Conservation (phyloP, 2,888 invertebrate genomes). For the Polymixis lichenea region DNA sequence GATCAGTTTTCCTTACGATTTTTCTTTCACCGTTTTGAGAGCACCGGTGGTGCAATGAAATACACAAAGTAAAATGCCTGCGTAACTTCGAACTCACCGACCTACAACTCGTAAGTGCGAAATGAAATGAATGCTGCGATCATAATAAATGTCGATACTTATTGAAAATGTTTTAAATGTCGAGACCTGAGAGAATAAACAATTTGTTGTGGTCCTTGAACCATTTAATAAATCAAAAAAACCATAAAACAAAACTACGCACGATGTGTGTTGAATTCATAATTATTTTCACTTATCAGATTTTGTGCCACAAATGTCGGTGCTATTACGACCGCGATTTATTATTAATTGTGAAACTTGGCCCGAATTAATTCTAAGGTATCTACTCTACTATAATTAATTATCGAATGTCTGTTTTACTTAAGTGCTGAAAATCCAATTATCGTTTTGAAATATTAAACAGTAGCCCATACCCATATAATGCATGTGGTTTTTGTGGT, state of each 20-base stretch:
- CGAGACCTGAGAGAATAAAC: neutral
- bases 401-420: slow-evolving; percentile 21
- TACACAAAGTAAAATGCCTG: too few relatives aligned
- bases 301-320: slow-evolving; percentile 1
- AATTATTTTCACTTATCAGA: slow-evolving; percentile 1
- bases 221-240: too few relatives aligned
- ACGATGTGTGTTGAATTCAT: slow-evolving; percentile 2
- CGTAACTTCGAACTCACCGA: neutral
- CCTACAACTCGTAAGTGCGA: neutral
- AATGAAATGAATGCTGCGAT: neutral
- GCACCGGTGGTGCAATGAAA: neutral
- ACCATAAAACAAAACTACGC: neutral
- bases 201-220: neutral
- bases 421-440: slow-evolving; percentile 21
- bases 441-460: neutral
- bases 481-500: neutral
- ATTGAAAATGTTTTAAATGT: neutral
- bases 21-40: too few relatives aligned
- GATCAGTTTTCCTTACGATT: too few relatives aligned
- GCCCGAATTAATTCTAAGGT: slow-evolving; percentile 32
- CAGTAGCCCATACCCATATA: neutral
- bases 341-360: slow-evolving; percentile 34
- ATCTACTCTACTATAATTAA: slow-evolving; percentile 16
- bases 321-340: slow-evolving; percentile 24
- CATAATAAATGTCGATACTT: neutral